Conservation (phyloP, 2,888 invertebrate species). For the Molorchus minor region DNA sequence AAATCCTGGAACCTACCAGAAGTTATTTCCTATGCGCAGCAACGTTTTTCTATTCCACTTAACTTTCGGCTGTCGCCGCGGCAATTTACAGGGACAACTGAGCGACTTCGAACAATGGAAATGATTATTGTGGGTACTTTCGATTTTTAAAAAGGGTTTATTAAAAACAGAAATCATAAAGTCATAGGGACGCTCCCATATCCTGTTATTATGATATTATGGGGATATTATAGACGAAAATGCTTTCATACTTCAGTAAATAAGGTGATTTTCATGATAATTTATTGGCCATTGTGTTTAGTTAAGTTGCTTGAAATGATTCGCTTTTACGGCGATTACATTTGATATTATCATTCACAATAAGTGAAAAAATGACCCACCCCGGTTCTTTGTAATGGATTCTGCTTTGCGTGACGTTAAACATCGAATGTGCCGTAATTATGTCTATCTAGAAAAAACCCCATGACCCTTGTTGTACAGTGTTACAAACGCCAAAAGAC, state of each 20-base stretch:
- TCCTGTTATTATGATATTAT: constrained; percentile 53
- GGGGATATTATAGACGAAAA: constrained; percentile 48
- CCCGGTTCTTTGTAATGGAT: not conserved
- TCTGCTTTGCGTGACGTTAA: not conserved
- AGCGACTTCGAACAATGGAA: constrained; percentile 38
- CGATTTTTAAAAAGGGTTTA: constrained; percentile 42
- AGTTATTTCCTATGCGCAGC: constrained; percentile 38
- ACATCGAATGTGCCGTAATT: too few relatives aligned
- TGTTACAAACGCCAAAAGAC: too few relatives aligned
- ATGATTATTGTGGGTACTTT: constrained; percentile 36
- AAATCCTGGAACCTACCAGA: constrained; percentile 28
- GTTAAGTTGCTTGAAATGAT: constrained; percentile 55
- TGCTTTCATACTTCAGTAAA: constrained; percentile 58
- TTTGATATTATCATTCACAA: constrained; percentile 9
- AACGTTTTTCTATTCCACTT: constrained; percentile 44
- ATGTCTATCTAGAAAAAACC: too few relatives aligned
- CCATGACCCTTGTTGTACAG: too few relatives aligned
- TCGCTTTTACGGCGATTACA: constrained; percentile 26
- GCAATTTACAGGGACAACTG: constrained; percentile 46
- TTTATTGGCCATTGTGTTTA: constrained; percentile 59
- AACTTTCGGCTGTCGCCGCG: constrained; percentile 41
- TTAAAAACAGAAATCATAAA: constrained; percentile 46
- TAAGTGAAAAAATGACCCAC: not conserved
- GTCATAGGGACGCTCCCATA: constrained; percentile 48
- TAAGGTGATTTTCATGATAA: constrained; percentile 50